Conservation (phyloP, 92 coral and sea anemone species). For the Desmophyllum pertusum region DNA sequence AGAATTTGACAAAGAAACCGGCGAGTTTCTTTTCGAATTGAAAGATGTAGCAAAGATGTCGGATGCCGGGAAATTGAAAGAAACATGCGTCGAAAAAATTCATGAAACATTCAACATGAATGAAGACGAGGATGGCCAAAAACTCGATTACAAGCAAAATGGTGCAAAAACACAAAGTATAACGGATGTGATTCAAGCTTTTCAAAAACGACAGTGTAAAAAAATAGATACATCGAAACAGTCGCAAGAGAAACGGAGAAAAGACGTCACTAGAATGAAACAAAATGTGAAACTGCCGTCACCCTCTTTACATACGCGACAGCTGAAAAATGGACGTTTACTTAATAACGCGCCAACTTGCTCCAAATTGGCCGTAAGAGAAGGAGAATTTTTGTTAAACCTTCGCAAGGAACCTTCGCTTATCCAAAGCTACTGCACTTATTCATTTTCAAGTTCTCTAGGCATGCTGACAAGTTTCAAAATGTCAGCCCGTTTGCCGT, state of each 20-base stretch:
- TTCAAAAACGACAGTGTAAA: constrained; percentile 49
- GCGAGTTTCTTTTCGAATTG: constrained; percentile 26
- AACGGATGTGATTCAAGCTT: constrained; percentile 50
- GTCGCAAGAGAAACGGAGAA: constrained; percentile 5
- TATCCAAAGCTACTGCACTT: constrained; percentile 9
- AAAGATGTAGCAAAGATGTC: background rate
- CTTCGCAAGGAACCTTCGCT: background rate
- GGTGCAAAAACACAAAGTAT: constrained; percentile 42
- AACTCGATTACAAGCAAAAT: constrained; percentile 14
- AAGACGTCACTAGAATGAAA: background rate
- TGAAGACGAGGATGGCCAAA: background rate
- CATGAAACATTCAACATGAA: background rate
- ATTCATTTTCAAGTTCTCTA: constrained; percentile 3
- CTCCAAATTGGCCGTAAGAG: background rate
- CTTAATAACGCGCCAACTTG: background rate
- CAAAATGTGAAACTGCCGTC: constrained; percentile 6
- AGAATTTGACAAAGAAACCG: constrained; percentile 72
- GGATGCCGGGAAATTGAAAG: background rate
- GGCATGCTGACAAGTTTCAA: constrained; percentile 13
- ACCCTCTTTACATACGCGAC: background rate
- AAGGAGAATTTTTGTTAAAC: background rate
- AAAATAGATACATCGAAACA: background rate
- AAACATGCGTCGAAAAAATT: background rate
- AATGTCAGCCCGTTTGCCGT: constrained; percentile 33
- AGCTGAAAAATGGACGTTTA: background rate